These are phyloP conservation scores for Actinostola sp. DNA, from an alignment of 92 coral and sea anemone genomes.

Conservation along the genomic window DNA sequence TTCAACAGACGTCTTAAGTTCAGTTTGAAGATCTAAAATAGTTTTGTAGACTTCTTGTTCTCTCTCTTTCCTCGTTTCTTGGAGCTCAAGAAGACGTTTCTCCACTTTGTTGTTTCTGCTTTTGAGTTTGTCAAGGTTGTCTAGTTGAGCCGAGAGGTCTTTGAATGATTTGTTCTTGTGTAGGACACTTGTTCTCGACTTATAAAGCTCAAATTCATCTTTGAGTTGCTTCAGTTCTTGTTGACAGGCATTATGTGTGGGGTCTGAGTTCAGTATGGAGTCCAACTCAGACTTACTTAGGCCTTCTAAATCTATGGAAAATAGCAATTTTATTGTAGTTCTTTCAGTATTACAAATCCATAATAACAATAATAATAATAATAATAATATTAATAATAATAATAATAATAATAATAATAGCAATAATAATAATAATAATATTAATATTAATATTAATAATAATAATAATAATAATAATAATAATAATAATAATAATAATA, in stretches of 20 bases:
- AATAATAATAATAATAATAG: no score
- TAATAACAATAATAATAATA: no score
- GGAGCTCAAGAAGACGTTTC: slow-evolving; percentile 69
- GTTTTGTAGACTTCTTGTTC: slow-evolving; percentile 59
- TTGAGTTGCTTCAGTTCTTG: slow-evolving; percentile 89
- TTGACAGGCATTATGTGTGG: slow-evolving; percentile 92
- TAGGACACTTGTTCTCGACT: slow-evolving; percentile 75
- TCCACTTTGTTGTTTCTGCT: slow-evolving; percentile 61
- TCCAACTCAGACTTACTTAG: slow-evolving; percentile 94
- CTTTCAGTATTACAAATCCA: background rate
- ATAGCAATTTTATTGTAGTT: background rate
- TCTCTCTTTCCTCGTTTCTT: slow-evolving; percentile 48
- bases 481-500: no score
- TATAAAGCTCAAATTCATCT: slow-evolving; percentile 97
- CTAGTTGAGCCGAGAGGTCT: slow-evolving; percentile 81
- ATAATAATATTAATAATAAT: no score
- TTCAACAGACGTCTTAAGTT: slow-evolving; percentile 55
- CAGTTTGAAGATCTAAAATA: slow-evolving; percentile 50
- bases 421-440: no score
- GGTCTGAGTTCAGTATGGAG: slow-evolving; percentile 82
- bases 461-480: no score
- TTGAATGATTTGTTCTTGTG: slow-evolving; percentile 78
- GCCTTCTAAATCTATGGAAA: slow-evolving; percentile 64
- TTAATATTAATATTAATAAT: no score
- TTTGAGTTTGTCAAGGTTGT: slow-evolving; percentile 74